These are phyloP conservation scores for Macrosoma leucophasiata DNA, from an alignment of 2,888 invertebrate genomes.

Conservation along the genomic window DNA sequence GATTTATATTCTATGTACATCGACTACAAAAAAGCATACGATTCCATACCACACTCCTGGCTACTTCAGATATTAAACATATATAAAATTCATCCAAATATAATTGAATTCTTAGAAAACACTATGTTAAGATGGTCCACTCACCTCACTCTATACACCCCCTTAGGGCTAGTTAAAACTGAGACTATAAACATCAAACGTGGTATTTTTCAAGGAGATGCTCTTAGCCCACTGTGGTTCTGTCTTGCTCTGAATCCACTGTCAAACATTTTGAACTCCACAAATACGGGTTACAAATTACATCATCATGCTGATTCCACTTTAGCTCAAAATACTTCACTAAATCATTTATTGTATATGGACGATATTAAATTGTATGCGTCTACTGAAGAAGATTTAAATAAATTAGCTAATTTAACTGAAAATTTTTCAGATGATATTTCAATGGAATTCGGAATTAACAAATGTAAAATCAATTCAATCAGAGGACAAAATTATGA, in stretches of 20 bases:
- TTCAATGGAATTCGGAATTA: neutral
- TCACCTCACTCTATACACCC: conserved; percentile 7
- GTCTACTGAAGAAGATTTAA: neutral
- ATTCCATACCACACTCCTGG: conserved; percentile 28
- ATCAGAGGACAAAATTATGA: neutral
- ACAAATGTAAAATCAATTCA: neutral
- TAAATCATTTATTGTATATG: neutral
- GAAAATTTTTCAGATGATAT: neutral
- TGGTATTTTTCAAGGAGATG: conserved; percentile 18
- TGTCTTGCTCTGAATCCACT: neutral
- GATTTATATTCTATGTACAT: conserved; percentile 22
- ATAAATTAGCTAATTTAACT: neutral
- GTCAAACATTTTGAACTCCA: conserved; percentile 1
- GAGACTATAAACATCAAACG: conserved; percentile 12
- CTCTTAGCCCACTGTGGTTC: conserved; percentile 2
- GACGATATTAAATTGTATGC: neutral
- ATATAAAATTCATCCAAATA: conserved; percentile 23
- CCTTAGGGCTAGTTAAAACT: neutral
- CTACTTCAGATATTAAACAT: conserved; percentile 18
- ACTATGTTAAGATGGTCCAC: conserved; percentile 9
- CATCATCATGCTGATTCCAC: too few species aligned
- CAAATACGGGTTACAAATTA: neutral
- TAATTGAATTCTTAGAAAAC: conserved; percentile 9
- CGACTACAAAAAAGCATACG: conserved; percentile 28
- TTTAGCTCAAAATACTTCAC: neutral